phyloP scores from a whole-genome alignment of 2,113 vertebrate species.

The Mobula birostris region DNA sequence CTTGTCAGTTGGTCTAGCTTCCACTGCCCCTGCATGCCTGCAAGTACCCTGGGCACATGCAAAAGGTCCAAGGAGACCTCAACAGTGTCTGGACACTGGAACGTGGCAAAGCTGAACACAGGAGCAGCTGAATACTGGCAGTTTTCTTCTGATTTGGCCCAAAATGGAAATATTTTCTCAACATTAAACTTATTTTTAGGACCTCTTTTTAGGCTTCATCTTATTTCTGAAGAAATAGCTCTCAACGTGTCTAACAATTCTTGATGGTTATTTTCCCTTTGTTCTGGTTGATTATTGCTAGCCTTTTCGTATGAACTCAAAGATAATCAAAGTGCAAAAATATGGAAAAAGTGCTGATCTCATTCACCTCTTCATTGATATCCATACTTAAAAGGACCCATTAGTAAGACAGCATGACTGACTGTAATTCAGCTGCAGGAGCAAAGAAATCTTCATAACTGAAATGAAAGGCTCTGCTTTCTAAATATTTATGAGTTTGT shows the following conservation, averaged over 20 bases:
- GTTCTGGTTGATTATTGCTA: constrained; percentile 5
- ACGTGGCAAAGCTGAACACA: no score
- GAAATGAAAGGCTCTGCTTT: background rate
- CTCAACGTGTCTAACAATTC: background rate
- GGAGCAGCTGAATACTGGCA: no score
- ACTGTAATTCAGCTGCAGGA: background rate
- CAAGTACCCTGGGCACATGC: no score
- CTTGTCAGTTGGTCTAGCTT: no score
- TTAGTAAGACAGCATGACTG: background rate
- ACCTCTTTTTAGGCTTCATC: background rate
- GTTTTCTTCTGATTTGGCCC: no score
- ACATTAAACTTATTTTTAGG: no score
- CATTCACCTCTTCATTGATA: background rate
- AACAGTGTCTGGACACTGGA: no score
- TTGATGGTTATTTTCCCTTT: background rate
- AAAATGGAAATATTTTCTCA: no score
- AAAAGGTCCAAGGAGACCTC: no score
- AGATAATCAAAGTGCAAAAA: background rate
- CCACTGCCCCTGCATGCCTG: no score
- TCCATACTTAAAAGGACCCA: constrained; percentile 11
- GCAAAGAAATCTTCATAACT: background rate
- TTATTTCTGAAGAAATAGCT: background rate
- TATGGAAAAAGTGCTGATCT: background rate
- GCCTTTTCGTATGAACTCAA: background rate
- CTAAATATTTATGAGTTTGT: background rate